Conservation (phyloP, 2,888 invertebrate genomes). For the Eudasyphora cyanicolor region DNA sequence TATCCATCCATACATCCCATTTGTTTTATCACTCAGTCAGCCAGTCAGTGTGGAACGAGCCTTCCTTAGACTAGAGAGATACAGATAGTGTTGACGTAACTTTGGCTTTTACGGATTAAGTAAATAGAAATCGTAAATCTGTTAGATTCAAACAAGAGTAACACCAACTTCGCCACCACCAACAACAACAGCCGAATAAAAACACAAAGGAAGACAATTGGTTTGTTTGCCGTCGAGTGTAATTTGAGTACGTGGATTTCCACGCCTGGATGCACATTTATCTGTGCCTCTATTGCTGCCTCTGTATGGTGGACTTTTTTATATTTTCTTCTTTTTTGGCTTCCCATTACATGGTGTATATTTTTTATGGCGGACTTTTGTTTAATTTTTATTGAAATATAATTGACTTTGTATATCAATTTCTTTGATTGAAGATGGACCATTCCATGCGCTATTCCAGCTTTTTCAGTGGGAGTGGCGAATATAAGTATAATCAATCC, state of each 20-base stretch:
- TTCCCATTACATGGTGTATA: too few species aligned
- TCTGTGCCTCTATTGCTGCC: conserved; percentile 67
- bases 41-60: background rate
- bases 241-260: conserved; percentile 71
- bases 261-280: conserved; percentile 72
- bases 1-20: too few species aligned
- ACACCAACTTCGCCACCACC: conserved; percentile 8
- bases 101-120: conserved; percentile 75
- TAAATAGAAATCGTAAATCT: conserved; percentile 75
- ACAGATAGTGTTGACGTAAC: conserved; percentile 68
- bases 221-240: conserved; percentile 65
- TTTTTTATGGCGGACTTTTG: background rate
- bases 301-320: too few species aligned
- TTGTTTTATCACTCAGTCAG: too few species aligned
- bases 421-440: conserved; percentile 44
- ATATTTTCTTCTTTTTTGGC: too few species aligned
- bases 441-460: too few species aligned
- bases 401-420: conserved; percentile 75
- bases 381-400: conserved; percentile 76
- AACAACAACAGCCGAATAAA: background rate
- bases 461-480: too few species aligned
- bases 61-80: background rate
- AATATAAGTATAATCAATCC: too few species aligned
- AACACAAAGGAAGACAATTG: conserved; percentile 42
- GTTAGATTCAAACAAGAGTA: conserved; percentile 67